Conservation (phyloP, 2,797 vertebrate species). For the Chaetodon trifasciatus region DNA sequence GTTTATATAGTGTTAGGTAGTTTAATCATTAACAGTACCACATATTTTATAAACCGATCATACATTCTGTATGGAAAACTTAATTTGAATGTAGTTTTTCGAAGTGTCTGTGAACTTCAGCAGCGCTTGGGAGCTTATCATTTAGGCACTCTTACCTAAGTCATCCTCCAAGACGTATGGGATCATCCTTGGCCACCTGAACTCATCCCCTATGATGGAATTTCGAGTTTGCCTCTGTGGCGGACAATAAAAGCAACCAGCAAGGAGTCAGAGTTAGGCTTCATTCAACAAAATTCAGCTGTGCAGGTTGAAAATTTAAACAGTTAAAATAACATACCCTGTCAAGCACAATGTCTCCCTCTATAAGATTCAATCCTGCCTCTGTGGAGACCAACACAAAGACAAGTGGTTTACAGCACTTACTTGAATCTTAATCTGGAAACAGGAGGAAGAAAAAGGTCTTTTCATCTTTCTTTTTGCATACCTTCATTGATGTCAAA, state of each 20-base stretch:
- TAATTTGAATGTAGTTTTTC: background rate
- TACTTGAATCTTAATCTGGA: background rate
- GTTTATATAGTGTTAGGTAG: background rate
- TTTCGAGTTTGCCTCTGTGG: conserved; percentile 84
- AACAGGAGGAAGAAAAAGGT: background rate
- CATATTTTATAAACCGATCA: background rate
- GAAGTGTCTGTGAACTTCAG: conserved; percentile 1
- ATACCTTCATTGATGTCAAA: conserved; percentile 95
- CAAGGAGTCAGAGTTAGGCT: background rate
- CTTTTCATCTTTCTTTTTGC: background rate
- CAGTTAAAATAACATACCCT: conserved; percentile 79
- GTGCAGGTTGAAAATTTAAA: background rate
- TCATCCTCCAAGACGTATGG: conserved; percentile 92
- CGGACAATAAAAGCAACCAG: conserved; percentile 18
- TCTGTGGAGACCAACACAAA: conserved; percentile 74
- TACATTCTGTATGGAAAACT: background rate
- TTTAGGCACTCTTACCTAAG: conserved; percentile 85
- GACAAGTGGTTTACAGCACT: background rate
- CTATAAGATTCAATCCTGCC: conserved; percentile 89
- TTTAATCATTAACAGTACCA: too few relatives aligned
- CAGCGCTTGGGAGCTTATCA: background rate
- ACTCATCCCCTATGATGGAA: conserved; percentile 90
- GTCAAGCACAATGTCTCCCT: conserved; percentile 91
- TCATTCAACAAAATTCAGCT: background rate
- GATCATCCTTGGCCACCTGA: conserved; percentile 91